Base-by-base conservation (phyloP, 2,797 vertebrate genomes). In the Lophius americanus region DNA sequence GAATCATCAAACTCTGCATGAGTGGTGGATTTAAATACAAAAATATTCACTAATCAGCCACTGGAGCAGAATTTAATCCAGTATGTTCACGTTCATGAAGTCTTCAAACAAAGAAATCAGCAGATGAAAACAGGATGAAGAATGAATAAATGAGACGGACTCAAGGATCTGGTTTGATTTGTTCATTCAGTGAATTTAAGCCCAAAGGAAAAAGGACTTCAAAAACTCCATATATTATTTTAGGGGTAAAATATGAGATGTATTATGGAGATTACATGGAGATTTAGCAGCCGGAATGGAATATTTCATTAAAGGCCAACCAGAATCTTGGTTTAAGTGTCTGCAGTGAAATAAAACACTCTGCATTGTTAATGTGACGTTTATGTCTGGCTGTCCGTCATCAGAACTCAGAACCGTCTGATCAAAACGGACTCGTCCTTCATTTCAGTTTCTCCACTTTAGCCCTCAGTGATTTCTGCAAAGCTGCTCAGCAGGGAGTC, bases 351-450 rank as follows among this genome's bases (percentile, higher is more conserved):
- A 83, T 73, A 74, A 79, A 66, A 38, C 73, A 41, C 55, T 75
- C 70, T 14, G 6, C 58, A 51, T 82, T 76, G 75, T 71, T 81
- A 89, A 90, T 83, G 80, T 87, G 85, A 85, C 81, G 85, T 87
- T 88, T 90, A 70, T 81, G 83, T 88, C 73, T 78, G 76, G 75
- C 73, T 85, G 79, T 60, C 72, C 73, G 61, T 81, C 54, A 74
- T 37, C 11, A 51, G 65, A 70, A 75, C 75, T 78, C n/a, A 80
- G 64, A 84, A 47, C n/a, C n/a, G n/a, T n/a, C n/a, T n/a, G n/a
- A n/a, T n/a, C n/a, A n/a, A n/a, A n/a, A n/a, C n/a, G n/a, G n/a
- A n/a, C n/a, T n/a, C n/a, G n/a, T n/a, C n/a, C n/a, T n/a, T n/a
- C n/a, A n/a, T n/a, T n/a, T n/a, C n/a, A n/a, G n/a, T n/a, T n/a